Percentiles rank a stretch among this genome's conserved stretches.
phyloP scores from a whole-genome alignment of 2,888 invertebrate genomes.

The Parnassius mnemosyne region DNA sequence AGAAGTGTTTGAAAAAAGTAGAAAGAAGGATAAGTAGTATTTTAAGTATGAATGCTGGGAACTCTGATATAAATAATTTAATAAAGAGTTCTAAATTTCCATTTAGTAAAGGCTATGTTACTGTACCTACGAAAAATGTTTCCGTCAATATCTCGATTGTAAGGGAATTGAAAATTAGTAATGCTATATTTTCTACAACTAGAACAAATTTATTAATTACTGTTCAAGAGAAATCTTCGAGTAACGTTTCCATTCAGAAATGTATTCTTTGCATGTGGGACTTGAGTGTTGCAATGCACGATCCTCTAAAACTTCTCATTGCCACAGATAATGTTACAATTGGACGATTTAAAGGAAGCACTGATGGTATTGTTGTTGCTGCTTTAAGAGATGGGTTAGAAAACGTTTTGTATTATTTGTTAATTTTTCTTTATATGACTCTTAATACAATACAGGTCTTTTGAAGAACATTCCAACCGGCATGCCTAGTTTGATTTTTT shows the following conservation, averaged over 20 bases:
- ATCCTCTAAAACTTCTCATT: constrained; percentile 59
- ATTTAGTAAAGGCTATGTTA: constrained; percentile 60
- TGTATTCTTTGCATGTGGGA: constrained; percentile 66
- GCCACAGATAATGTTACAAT: constrained; percentile 57
- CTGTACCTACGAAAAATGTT: constrained; percentile 45
- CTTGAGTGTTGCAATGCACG: constrained; percentile 50
- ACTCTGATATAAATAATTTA: constrained; percentile 43
- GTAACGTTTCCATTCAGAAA: constrained; percentile 36
- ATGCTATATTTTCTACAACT: constrained; percentile 53
- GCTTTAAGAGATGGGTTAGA: constrained; percentile 67
- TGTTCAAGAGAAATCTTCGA: constrained; percentile 47
- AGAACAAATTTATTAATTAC: constrained; percentile 60
- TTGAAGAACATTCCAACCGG: no score
- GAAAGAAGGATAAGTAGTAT: constrained; percentile 55
- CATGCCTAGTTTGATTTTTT: no score
- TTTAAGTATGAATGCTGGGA: constrained; percentile 52
- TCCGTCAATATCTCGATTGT: constrained; percentile 41
- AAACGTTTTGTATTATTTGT: background rate
- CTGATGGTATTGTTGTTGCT: constrained; percentile 64
- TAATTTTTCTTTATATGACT: no score
- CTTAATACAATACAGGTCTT: no score
- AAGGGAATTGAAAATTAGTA: constrained; percentile 47
- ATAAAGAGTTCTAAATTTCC: constrained; percentile 49
- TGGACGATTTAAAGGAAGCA: constrained; percentile 52
- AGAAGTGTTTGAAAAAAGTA: constrained; percentile 58